These are phyloP conservation scores for Drosophila kanapiae DNA, from an alignment of 1,140 invertebrate genomes.

Conservation along the genomic window DNA sequence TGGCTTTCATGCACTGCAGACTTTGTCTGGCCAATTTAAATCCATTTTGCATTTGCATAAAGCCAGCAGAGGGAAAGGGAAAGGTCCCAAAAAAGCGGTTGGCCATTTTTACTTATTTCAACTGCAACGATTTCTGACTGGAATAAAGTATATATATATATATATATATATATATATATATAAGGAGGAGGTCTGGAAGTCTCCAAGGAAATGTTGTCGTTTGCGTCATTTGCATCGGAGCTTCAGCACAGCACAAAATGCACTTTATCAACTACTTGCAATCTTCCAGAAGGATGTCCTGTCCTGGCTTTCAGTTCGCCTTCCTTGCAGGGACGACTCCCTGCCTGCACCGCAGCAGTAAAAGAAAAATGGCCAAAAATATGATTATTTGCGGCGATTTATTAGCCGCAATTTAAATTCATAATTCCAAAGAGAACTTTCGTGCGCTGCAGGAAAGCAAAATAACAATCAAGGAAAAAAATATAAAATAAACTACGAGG, in stretches of 20 bases:
- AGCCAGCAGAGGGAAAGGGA: conserved; percentile 12
- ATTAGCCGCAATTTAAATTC: conserved; percentile 78
- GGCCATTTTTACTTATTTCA: conserved; percentile 59
- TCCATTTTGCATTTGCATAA: conserved; percentile 62
- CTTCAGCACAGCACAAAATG: conserved; percentile 57
- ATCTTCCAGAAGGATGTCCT: conserved; percentile 50
- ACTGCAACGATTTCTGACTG: conserved; percentile 44
- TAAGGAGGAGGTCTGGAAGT: not conserved
- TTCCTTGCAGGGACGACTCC: conserved; percentile 7
- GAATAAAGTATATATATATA: conserved; percentile 5
- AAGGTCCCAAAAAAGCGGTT: conserved; percentile 22
- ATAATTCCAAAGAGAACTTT: conserved; percentile 70
- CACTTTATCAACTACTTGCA: conserved; percentile 72
- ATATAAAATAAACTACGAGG: conserved; percentile 1
- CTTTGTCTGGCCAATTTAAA: conserved; percentile 58
- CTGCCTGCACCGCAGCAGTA: conserved; percentile 14
- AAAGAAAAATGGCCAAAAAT: conserved; percentile 45
- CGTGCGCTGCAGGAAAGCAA: conserved; percentile 16
- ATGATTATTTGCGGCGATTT: conserved; percentile 66
- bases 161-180: not conserved
- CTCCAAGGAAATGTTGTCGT: conserved; percentile 56
- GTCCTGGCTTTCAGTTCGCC: conserved; percentile 24
- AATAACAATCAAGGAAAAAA: conserved; percentile 14
- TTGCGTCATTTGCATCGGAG: conserved; percentile 54
- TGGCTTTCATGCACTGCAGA: conserved; percentile 36